Evolutionary conservation across 2,113 vertebrate genomes (phyloP), one percentile per base, ranked within the genome.

Genomic region (Aythya baeri): DNA sequence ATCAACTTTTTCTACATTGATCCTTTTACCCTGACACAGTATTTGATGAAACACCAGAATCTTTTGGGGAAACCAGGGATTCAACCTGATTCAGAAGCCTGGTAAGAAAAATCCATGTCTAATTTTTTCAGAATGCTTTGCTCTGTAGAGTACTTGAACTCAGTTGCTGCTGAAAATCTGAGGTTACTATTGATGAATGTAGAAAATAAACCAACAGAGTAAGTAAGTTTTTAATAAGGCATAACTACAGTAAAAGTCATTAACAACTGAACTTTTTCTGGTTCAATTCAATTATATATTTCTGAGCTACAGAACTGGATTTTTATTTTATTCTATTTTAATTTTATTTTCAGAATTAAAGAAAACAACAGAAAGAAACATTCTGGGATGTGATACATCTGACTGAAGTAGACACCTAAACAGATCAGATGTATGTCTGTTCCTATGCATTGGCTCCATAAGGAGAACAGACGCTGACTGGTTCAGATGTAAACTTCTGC

Each of bases 341-440:
- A 25, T 62, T 59, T 46, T 32, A 2, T 0, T 5, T 58, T n/a
- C 38, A n/a, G 52, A 81, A 88, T 88, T 78, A 67, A 90, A 94
- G 36, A 25, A 67, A 75, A 32, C 25, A 4, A 55, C 18, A 78
- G 17, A 89, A 93, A 86, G 50, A 86, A 81, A 34, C 11, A 34
- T 86, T 94, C 52, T 81, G 52, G 22, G 76, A 52, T 65, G 57
- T 31, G 63, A 81, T 71, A 14, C 21, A 57, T 88, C 83, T 78
- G 77, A 92, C 77, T 83, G n/a, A 70, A 86, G 55, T 4, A 86
- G 77, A 36, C 17, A 43, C 52, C 49, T 92, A 81, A 93, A 91
- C 27, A 89, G 80, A 82, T 92, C 91, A 79, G 83, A 68, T 91
- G 58, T 70, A 62, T 3, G 27, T 79, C 89, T 92, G 58, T 87